A percentile compares a stretch with the other conserved stretches of the same genome.
These are phyloP conservation scores for Netelia inedita DNA, from an alignment of 2,888 invertebrate species.

Conservation along the genomic window DNA sequence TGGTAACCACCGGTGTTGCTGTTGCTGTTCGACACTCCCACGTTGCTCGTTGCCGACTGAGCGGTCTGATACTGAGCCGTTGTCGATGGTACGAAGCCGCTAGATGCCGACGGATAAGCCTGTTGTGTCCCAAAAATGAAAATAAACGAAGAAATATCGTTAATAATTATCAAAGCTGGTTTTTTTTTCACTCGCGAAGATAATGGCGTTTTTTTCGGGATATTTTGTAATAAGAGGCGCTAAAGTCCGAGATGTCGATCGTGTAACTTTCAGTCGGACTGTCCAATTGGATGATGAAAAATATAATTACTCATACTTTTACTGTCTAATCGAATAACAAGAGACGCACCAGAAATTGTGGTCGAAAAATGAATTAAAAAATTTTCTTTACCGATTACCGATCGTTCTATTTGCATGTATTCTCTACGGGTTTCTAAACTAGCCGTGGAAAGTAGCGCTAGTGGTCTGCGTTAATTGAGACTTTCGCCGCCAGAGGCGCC, in stretches of 20 bases:
- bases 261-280: too few relatives aligned
- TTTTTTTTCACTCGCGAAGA: too few relatives aligned
- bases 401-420: too few relatives aligned
- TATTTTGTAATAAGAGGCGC: not conserved
- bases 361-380: too few relatives aligned
- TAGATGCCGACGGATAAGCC: conserved; percentile 81
- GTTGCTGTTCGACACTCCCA: conserved; percentile 79
- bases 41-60: conserved; percentile 80
- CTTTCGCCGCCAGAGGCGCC: too few relatives aligned
- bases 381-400: too few relatives aligned
- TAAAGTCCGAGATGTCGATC: too few relatives aligned
- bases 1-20: conserved; percentile 81
- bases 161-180: not conserved
- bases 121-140: conserved; percentile 55
- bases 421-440: too few relatives aligned
- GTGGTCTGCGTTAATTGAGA: too few relatives aligned
- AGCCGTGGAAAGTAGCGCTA: too few relatives aligned
- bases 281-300: not conserved
- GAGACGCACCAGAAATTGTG: too few relatives aligned
- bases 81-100: conserved; percentile 81
- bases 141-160: not conserved
- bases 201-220: not conserved
- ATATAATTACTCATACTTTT: not conserved
- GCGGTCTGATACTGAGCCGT: conserved; percentile 82
- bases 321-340: too few relatives aligned